Conservation (phyloP, 2,113 vertebrate genomes). For the Clarias gariepinus region DNA sequence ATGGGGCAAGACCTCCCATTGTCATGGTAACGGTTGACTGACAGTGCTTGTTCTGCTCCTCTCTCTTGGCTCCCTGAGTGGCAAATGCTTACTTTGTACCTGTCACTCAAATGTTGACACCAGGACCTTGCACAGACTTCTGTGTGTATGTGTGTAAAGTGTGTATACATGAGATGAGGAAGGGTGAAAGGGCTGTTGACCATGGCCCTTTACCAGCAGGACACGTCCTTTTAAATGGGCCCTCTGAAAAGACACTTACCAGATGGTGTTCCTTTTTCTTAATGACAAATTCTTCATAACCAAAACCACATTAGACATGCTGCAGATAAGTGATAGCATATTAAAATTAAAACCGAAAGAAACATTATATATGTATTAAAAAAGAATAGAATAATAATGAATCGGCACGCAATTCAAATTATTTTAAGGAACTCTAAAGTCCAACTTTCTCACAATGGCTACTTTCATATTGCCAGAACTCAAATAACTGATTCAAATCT, state of each 20-base stretch:
- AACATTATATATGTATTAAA: too few species aligned
- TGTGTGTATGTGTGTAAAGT: conserved; percentile 22
- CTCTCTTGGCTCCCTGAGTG: conserved; percentile 46
- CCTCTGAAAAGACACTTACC: conserved; percentile 15
- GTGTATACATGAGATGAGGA: conserved; percentile 26
- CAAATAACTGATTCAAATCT: too few species aligned
- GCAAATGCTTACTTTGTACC: conserved; percentile 68
- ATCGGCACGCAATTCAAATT: background rate
- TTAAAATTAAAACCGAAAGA: background rate
- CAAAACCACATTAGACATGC: background rate
- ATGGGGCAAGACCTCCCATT: conserved; percentile 51
- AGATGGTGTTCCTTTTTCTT: conserved; percentile 29
- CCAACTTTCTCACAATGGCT: background rate
- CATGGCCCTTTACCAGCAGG: conserved; percentile 31
- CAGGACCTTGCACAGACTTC: conserved; percentile 31
- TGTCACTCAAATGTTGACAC: conserved; percentile 70
- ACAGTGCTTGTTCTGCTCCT: conserved; percentile 58
- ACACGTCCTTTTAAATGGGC: conserved; percentile 13
- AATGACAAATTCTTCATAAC: background rate
- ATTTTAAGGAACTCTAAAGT: background rate
- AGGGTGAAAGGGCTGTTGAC: conserved; percentile 39
- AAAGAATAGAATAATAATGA: background rate
- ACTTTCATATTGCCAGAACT: too few species aligned
- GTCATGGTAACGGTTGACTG: conserved; percentile 68
- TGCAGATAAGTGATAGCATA: background rate